These are phyloP conservation scores for Tonatia bakeri DNA, from an alignment of 2,113 vertebrate genomes.

Conservation along the genomic window DNA sequence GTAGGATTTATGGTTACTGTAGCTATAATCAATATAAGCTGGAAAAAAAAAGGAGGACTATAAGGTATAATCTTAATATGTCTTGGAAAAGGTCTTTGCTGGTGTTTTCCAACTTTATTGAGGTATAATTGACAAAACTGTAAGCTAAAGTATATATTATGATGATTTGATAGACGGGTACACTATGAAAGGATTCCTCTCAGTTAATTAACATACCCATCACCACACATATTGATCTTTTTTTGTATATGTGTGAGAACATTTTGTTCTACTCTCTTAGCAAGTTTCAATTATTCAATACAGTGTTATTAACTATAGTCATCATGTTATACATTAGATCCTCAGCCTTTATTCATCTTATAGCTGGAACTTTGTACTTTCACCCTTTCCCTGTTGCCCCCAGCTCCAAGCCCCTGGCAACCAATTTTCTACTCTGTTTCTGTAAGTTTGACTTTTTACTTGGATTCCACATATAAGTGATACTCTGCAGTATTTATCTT, in stretches of 20 bases:
- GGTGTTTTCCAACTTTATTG: background rate
- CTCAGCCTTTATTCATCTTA: background rate
- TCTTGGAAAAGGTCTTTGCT: background rate
- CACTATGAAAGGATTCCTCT: background rate
- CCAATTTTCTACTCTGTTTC: background rate
- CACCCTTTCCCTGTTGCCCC: background rate
- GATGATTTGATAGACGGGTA: background rate
- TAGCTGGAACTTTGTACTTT: background rate
- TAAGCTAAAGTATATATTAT: background rate
- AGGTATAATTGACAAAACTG: background rate
- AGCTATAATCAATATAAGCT: background rate
- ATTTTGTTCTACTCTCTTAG: background rate
- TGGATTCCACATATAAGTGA: background rate
- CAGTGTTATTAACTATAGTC: background rate
- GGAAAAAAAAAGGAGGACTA: no score
- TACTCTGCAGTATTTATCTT: background rate
- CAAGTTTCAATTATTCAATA: background rate
- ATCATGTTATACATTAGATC: background rate
- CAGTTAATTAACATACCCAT: background rate
- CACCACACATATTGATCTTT: background rate
- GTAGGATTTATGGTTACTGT: background rate
- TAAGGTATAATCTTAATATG: background rate
- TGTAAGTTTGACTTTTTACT: background rate
- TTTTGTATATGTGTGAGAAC: background rate
- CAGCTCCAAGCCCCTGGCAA: background rate